These are phyloP conservation scores for Rhopalosiphum maidis DNA, from an alignment of 1,140 invertebrate genomes.

Conservation along the genomic window DNA sequence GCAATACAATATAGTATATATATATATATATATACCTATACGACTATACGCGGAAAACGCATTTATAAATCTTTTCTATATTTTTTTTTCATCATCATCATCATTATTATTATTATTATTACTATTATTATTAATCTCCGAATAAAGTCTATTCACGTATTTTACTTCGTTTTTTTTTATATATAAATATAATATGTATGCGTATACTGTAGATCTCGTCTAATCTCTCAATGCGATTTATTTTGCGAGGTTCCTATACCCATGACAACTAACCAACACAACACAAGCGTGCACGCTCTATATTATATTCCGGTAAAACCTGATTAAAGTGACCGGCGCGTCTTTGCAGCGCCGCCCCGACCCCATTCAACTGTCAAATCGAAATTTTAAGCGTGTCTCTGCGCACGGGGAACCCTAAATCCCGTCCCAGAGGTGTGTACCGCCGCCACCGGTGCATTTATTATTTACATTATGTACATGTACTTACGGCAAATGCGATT, in stretches of 20 bases:
- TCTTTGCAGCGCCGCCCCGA: not conserved
- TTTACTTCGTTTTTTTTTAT: not conserved
- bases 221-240: slow-evolving; percentile 19
- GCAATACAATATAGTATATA: too few species aligned
- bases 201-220: not conserved
- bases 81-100: not conserved
- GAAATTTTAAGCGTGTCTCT: slow-evolving; percentile 38
- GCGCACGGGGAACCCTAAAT: slow-evolving; percentile 19
- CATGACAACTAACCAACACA: not conserved
- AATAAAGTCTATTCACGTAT: slow-evolving; percentile 38
- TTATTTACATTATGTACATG: not conserved
- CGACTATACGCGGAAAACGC: not conserved
- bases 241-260: not conserved
- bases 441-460: not conserved
- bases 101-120: not conserved
- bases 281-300: not conserved
- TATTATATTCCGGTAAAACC: slow-evolving; percentile 52
- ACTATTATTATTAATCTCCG: slow-evolving; percentile 43
- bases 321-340: slow-evolving; percentile 42
- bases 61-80: slow-evolving; percentile 18
- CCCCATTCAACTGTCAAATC: slow-evolving; percentile 50
- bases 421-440: slow-evolving; percentile 14
- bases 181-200: too few species aligned
- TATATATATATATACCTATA: not conserved
- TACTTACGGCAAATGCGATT: not conserved